Evolutionary conservation across 2,113 vertebrate genomes (phyloP).

Genomic region (Casuarius casuarius): DNA sequence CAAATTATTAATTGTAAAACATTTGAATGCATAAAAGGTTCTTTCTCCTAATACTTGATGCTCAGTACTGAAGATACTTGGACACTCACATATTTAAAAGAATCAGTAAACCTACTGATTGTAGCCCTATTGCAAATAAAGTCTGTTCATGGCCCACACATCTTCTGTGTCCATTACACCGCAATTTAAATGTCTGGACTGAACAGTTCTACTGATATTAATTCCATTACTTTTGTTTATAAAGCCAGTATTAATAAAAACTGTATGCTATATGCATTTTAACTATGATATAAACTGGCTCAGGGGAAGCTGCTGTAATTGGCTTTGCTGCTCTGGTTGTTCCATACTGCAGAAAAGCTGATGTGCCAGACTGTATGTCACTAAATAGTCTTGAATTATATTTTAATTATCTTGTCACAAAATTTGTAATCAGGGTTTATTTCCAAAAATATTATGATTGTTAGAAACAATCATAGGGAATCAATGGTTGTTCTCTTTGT

Average conservation of each 20-base stretch:
- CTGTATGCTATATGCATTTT: accelerated
- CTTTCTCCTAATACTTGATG: accelerated
- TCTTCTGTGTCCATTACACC: accelerated
- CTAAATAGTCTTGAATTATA: accelerated
- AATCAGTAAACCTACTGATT: background rate
- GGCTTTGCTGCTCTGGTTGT: background rate
- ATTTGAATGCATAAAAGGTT: accelerated
- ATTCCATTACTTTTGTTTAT: background rate
- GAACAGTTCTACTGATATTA: background rate
- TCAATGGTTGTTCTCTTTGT: background rate
- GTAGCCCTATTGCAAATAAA: background rate
- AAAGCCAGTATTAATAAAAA: accelerated
- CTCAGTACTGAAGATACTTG: background rate
- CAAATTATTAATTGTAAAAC: background rate
- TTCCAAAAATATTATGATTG: accelerated
- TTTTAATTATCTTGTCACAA: background rate
- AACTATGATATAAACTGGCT: accelerated
- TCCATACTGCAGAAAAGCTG: accelerated
- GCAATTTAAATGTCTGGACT: accelerated
- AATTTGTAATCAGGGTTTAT: background rate
- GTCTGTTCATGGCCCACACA: accelerated
- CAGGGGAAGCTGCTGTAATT: accelerated
- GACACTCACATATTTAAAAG: background rate
- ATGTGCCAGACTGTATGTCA: background rate
- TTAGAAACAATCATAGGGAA: background rate